phyloP scores from a whole-genome alignment of 2,113 vertebrate species.

The Hyaena hyaena region DNA sequence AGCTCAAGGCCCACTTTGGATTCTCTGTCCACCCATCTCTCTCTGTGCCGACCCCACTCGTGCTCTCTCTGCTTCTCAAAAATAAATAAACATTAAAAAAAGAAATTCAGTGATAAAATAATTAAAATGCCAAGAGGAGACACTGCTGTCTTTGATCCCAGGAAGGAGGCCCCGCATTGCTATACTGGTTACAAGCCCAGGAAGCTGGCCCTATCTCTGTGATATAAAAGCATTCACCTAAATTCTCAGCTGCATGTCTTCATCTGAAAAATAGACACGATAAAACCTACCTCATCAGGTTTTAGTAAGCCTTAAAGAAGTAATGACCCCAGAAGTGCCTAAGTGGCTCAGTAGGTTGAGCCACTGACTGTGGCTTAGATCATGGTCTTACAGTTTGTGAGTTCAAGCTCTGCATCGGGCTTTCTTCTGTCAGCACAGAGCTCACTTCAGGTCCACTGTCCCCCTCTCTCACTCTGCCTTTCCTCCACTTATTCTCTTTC shows the following conservation, averaged over 20 bases:
- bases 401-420: too few relatives aligned
- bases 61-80: too few relatives aligned
- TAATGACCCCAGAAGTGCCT: background rate
- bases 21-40: too few relatives aligned
- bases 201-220: background rate
- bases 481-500: too few relatives aligned
- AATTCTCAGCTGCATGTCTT: background rate
- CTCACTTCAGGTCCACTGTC: too few relatives aligned
- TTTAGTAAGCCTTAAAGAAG: background rate
- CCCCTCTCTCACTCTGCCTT: too few relatives aligned
- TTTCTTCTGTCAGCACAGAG: too few relatives aligned
- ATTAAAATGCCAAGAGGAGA: background rate
- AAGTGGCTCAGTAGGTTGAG: too few relatives aligned
- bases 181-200: background rate
- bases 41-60: accelerated
- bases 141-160: background rate
- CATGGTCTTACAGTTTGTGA: too few relatives aligned
- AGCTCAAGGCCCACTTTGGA: too few relatives aligned
- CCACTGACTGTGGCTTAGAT: too few relatives aligned
- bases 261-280: background rate
- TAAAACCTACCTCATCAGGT: background rate
- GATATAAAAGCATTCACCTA: background rate
- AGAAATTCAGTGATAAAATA: slow-evolving; percentile 17
- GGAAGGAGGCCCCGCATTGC: background rate
- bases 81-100: too few relatives aligned